Evolutionary conservation across 2,113 vertebrate genomes (phyloP).

Genomic region (Hippocampus barbouri): DNA sequence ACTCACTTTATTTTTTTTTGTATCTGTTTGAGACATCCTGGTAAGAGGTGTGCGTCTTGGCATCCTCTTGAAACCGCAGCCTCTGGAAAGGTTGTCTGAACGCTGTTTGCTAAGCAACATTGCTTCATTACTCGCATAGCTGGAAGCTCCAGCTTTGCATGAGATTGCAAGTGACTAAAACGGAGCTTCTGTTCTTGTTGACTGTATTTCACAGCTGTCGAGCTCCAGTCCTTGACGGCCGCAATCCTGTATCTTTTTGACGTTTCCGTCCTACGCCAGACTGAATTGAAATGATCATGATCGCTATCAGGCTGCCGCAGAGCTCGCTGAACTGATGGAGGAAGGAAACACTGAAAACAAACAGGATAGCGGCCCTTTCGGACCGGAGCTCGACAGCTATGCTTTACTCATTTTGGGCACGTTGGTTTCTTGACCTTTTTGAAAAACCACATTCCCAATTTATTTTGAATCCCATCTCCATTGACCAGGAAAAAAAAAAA

Average conservation of each 20-base stretch:
- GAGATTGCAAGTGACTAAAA: conserved; percentile 51
- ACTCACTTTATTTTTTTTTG: conserved; percentile 81
- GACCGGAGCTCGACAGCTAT: too few species aligned
- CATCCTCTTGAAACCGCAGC: conserved; percentile 73
- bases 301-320: too few species aligned
- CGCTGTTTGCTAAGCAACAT: conserved; percentile 49
- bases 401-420: conserved; percentile 2
- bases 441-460: conserved; percentile 15
- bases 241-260: too few species aligned
- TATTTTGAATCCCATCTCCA: conserved; percentile 7
- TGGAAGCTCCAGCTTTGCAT: conserved; percentile 62
- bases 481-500: not conserved
- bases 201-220: conserved; percentile 56
- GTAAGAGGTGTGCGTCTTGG: conserved; percentile 56
- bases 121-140: conserved; percentile 53
- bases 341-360: too few species aligned
- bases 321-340: too few species aligned
- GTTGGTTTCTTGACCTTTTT: conserved; percentile 19
- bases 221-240: too few species aligned
- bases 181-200: conserved; percentile 50
- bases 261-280: too few species aligned
- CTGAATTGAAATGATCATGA: too few species aligned
- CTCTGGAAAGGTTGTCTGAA: conserved; percentile 78
- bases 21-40: conserved; percentile 76
- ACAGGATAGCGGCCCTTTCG: too few species aligned